These are phyloP conservation scores for Crocidura indochinensis DNA, from an alignment of 2,797 vertebrate genomes.

Conservation along the genomic window DNA sequence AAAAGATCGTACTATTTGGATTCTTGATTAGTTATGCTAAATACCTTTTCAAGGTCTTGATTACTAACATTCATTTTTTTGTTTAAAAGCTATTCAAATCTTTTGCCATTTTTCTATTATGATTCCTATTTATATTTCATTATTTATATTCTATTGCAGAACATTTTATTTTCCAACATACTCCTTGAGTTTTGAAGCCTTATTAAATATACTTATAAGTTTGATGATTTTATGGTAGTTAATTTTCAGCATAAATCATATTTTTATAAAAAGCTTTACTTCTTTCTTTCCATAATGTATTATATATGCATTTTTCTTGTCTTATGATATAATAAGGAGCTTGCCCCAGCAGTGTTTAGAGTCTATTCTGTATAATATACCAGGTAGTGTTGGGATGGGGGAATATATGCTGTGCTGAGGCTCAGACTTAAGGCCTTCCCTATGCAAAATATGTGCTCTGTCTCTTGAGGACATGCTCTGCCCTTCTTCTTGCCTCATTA, in stretches of 20 bases:
- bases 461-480: too few species aligned
- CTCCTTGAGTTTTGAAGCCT: neutral
- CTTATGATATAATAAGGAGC: neutral
- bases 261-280: neutral
- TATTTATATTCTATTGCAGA: neutral
- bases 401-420: too few species aligned
- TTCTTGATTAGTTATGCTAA: neutral
- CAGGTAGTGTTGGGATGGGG: too few species aligned
- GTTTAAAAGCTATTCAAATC: neutral
- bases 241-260: neutral
- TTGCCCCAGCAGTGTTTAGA: too few species aligned
- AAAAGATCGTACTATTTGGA: too few species aligned
- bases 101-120: neutral
- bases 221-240: neutral
- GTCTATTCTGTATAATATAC: too few species aligned
- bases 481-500: too few species aligned
- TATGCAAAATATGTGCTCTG: too few species aligned
- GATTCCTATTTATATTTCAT: too few species aligned
- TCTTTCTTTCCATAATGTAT: neutral
- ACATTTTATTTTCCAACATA: constrained; percentile 14
- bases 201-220: neutral
- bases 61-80: neutral
- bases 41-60: neutral
- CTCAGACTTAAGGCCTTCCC: too few species aligned
- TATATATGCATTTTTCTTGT: neutral